Base-by-base conservation (phyloP, 2,113 vertebrate genomes). In the Stigmatopora argus region DNA sequence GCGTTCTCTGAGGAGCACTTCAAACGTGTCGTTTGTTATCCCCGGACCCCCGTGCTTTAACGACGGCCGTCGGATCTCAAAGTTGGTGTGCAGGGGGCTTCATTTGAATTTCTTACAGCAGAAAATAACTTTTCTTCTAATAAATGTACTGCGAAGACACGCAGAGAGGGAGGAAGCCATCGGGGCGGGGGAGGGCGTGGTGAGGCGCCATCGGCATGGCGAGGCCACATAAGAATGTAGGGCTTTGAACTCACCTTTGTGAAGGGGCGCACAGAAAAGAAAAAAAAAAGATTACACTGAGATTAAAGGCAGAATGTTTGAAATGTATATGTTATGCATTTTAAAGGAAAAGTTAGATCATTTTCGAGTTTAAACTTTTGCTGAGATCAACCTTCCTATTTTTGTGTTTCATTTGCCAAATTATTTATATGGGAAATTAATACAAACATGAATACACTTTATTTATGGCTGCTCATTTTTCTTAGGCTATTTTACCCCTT, bases 241-340 rank as follows among this genome's bases (percentile, higher is more conserved):
- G 93, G 92, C 94, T 94, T 94, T 93, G 93, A 92, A 93, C 92
- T 93, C 93, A 95, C 93, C 93, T 94, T 91, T 92, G 94, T 94
- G 10, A 23, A 13, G 12, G 46, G 46, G 14, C 46, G 5, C 13
- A 5, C 49, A 5, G 21, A 53, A 53, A 19, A 53, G 19, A 53
- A 11, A 52, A 53, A 53, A 23, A 5, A 23, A 23, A 21, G 19
- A 48, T 51, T 23, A 53, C 51, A 53, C 10, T 26, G 51, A 53
- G 21, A 53, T 53, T 53, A 53, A 53, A 53, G 51, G 12, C 11
- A 15, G 14, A 17, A 17, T 48, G 15, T 48, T 48, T 5, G 13
- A 46, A 46, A 14, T 14, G 45, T 46, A 46, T 46, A 46, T 46
- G 38, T 41, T 41, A 41, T 7, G 38, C 38, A 41, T 41, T 48